Conservation (phyloP, 2,113 vertebrate species). For the Clarias gariepinus region DNA sequence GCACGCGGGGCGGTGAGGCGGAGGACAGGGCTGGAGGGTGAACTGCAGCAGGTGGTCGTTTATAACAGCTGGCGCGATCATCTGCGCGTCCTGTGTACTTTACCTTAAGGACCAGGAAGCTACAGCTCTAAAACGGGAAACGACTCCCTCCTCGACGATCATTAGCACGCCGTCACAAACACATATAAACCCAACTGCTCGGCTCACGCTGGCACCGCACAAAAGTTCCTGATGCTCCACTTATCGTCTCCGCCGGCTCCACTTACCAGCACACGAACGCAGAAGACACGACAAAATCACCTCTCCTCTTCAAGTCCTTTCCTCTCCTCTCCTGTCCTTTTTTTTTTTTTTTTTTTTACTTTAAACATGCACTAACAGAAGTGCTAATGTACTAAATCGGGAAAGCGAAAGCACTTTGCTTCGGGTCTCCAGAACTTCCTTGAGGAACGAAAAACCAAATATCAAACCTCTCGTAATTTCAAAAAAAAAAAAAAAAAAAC, state of each 20-base stretch:
- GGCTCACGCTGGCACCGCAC: not conserved
- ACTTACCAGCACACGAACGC: not conserved
- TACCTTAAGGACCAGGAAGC: not conserved
- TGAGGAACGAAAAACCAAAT: not conserved
- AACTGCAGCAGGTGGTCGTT: not conserved
- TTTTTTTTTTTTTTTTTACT: too few species aligned
- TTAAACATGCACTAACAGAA: too few species aligned
- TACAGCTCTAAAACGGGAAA: constrained; percentile 21
- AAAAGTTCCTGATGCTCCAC: constrained; percentile 27
- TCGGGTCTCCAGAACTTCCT: not conserved
- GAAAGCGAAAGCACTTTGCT: not conserved
- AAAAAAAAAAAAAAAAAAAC: not conserved
- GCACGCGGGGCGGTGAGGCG: too few species aligned
- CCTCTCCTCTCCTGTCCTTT: too few species aligned
- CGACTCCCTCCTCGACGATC: constrained; percentile 1
- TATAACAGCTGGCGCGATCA: not conserved
- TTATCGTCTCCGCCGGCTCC: not conserved
- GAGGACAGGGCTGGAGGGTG: not conserved
- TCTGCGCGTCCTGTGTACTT: not conserved
- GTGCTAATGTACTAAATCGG: not conserved
- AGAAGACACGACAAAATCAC: not conserved
- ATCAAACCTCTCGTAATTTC: not conserved
- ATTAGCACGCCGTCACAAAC: constrained; percentile 5
- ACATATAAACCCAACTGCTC: constrained; percentile 13
- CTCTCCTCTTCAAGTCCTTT: not conserved